phyloP scores from a whole-genome alignment of 2,888 invertebrate species.

The Tenthredo amoena region DNA sequence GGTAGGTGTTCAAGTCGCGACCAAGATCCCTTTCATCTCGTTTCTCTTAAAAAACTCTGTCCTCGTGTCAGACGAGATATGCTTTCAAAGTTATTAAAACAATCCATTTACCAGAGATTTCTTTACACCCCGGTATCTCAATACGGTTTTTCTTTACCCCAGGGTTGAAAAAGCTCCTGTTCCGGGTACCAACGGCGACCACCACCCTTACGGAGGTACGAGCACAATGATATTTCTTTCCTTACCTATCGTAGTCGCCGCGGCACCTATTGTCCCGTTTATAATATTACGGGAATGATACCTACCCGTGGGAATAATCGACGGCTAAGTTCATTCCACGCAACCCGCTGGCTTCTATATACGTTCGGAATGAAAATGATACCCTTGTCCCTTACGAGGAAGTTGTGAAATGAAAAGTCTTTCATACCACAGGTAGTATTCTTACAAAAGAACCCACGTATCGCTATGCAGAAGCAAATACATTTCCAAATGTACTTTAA shows the following conservation, averaged over 20 bases:
- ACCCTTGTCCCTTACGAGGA: neutral
- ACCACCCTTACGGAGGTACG: neutral
- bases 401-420: neutral
- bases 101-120: constrained; percentile 64
- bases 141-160: neutral
- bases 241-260: neutral
- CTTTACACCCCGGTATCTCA: neutral
- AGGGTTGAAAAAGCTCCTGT: neutral
- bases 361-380: neutral
- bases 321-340: neutral
- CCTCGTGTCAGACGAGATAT: constrained; percentile 11
- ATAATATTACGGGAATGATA: neutral
- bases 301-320: neutral
- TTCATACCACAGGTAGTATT: neutral
- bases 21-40: neutral
- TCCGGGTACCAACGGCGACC: neutral
- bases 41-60: neutral
- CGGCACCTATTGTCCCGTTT: neutral
- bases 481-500: neutral
- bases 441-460: neutral
- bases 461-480: neutral
- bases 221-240: neutral
- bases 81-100: constrained; percentile 69
- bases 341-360: neutral
- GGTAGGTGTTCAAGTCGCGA: neutral